These are phyloP conservation scores for Alfaro cultratus DNA, from an alignment of 2,797 vertebrate genomes.

Conservation along the genomic window DNA sequence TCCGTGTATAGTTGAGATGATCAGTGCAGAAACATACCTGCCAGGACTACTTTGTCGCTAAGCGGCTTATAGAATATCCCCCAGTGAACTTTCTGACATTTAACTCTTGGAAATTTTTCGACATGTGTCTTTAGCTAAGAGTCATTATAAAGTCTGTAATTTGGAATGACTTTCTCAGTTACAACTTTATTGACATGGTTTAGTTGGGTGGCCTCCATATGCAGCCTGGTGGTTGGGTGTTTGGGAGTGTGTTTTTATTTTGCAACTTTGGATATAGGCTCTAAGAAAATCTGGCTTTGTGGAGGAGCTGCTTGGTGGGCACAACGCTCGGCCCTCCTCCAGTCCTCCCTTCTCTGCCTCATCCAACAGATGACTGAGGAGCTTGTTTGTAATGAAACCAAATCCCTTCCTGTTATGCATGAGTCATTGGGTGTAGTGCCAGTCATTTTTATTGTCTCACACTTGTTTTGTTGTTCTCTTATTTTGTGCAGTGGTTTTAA, in stretches of 20 bases:
- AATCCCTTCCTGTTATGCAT: conserved; percentile 68
- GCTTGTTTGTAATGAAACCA: conserved; percentile 64
- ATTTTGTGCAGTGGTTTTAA: conserved; percentile 14
- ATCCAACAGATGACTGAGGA: conserved; percentile 69
- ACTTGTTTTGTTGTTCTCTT: conserved; percentile 40
- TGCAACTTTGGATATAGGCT: conserved; percentile 48
- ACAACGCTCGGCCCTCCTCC: conserved; percentile 43
- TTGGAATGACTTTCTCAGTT: conserved; percentile 2
- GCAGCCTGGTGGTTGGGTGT: conserved; percentile 38
- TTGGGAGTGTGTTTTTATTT: conserved; percentile 42
- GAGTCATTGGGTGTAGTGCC: conserved; percentile 69
- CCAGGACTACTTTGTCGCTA: conserved; percentile 40
- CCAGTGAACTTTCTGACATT: conserved; percentile 34
- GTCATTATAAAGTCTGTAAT: not conserved
- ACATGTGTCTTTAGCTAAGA: conserved; percentile 1
- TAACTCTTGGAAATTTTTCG: conserved; percentile 17
- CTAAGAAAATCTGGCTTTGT: conserved; percentile 32
- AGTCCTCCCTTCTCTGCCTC: conserved; percentile 34
- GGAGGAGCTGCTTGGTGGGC: conserved; percentile 21
- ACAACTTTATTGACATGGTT: not conserved
- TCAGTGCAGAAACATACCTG: conserved; percentile 44
- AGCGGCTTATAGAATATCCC: conserved; percentile 44
- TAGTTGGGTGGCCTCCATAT: conserved; percentile 46
- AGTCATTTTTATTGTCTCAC: conserved; percentile 39
- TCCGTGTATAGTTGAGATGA: conserved; percentile 47